Evolutionary conservation across 2,888 invertebrate genomes (phyloP).

Genomic region (Heliconius charithonia): DNA sequence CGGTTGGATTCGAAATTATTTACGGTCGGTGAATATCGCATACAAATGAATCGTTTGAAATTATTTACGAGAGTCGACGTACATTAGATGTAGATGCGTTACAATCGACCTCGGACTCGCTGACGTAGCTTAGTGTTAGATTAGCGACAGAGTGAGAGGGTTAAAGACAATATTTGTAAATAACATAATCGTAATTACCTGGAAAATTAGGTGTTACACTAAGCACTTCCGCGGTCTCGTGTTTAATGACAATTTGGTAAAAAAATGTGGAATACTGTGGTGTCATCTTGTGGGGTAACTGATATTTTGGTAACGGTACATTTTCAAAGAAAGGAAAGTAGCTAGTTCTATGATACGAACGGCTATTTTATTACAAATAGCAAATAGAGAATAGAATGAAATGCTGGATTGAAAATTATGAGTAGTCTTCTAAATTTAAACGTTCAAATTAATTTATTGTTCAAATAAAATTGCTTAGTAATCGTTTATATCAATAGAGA

Average conservation of each 20-base stretch:
- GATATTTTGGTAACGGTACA: neutral
- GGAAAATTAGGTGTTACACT: constrained; percentile 77
- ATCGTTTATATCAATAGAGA: constrained; percentile 4
- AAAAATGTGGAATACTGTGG: neutral
- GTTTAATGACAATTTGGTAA: constrained; percentile 35
- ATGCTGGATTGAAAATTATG: neutral
- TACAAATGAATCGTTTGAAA: constrained; percentile 68
- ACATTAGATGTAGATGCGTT: constrained; percentile 74
- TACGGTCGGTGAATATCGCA: constrained; percentile 72
- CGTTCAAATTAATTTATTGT: neutral
- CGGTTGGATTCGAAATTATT: constrained; percentile 69
- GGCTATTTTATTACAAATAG: neutral
- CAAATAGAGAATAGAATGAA: neutral
- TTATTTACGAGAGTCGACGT: constrained; percentile 70
- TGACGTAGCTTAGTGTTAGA: constrained; percentile 80
- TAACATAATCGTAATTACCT: constrained; percentile 81
- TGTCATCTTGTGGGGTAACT: neutral
- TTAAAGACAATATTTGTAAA: constrained; percentile 85
- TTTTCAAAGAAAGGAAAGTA: neutral
- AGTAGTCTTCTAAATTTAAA: constrained; percentile 10
- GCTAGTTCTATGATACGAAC: neutral
- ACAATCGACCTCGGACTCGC: constrained; percentile 76
- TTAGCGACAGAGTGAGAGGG: constrained; percentile 84
- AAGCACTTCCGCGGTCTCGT: constrained; percentile 53
- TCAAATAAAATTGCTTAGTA: neutral